A percentile compares a stretch with the other conserved stretches of the same genome.
phyloP scores from a whole-genome alignment of 1,140 invertebrate species.

The Cydia pomonella region DNA sequence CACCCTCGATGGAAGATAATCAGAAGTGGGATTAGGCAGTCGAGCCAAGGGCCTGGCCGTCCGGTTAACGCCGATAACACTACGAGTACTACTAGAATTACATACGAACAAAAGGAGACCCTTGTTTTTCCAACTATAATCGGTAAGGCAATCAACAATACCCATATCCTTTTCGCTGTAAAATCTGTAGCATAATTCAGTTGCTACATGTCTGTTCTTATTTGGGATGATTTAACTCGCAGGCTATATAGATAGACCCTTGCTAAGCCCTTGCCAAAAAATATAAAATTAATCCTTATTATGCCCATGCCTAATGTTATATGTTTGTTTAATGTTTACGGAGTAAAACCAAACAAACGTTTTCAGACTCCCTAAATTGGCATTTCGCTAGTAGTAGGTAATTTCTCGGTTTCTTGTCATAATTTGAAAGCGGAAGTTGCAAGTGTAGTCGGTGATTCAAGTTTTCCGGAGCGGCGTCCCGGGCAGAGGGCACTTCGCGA shows the following conservation, averaged over 20 bases:
- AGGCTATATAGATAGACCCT: neutral
- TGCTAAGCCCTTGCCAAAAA: no score
- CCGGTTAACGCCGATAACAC: conserved; percentile 8
- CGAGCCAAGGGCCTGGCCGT: conserved; percentile 33
- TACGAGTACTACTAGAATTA: neutral
- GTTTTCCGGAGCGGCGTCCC: conserved; percentile 46
- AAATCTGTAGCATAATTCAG: neutral
- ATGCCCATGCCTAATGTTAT: no score
- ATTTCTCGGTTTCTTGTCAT: conserved; percentile 19
- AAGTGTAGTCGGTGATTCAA: conserved; percentile 44
- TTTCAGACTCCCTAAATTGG: neutral
- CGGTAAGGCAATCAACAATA: neutral
- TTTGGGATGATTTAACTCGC: neutral
- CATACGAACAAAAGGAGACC: neutral
- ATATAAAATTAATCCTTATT: no score
- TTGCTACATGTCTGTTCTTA: neutral
- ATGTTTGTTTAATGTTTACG: no score
- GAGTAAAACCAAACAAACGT: neutral
- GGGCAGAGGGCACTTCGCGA: conserved; percentile 44
- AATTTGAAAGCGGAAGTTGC: conserved; percentile 39
- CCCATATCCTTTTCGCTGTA: neutral
- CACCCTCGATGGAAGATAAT: conserved; percentile 49
- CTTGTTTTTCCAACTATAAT: conserved; percentile 11
- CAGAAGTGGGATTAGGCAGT: conserved; percentile 45
- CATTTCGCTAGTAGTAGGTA: neutral